Conservation (phyloP, 2,888 invertebrate species). For the Eupithecia subfuscata region DNA sequence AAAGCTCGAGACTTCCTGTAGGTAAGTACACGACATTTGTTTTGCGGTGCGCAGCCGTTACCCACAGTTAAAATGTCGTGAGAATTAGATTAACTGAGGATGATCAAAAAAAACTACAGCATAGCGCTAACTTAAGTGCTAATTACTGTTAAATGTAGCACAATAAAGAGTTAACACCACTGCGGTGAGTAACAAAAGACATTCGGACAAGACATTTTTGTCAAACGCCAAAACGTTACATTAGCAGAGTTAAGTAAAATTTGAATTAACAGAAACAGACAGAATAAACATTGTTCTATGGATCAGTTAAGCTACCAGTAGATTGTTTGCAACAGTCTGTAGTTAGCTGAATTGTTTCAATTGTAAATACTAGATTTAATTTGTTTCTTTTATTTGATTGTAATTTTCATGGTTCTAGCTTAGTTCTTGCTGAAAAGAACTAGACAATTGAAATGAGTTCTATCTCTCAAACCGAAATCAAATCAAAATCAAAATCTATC, state of each 20-base stretch:
- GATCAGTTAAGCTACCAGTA: no score
- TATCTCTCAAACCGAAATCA: slow-evolving; percentile 16
- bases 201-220: neutral
- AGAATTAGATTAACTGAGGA: slow-evolving; percentile 51
- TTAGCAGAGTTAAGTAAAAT: no score
- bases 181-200: slow-evolving; percentile 27
- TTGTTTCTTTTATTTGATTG: no score
- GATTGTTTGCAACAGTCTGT: no score
- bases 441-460: slow-evolving; percentile 9
- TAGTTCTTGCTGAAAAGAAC: neutral
- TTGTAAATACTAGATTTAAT: no score
- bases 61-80: slow-evolving; percentile 56
- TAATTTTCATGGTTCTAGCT: neutral
- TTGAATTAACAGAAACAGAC: neutral
- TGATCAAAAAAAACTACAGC: slow-evolving; percentile 42
- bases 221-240: neutral
- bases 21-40: slow-evolving; percentile 47
- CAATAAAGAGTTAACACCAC: slow-evolving; percentile 37
- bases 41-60: slow-evolving; percentile 54
- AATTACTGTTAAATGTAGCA: slow-evolving; percentile 39
- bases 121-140: slow-evolving; percentile 38
- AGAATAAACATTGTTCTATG: neutral
- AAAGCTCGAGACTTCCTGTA: slow-evolving; percentile 61
- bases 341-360: no score
- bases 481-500: no score